These are phyloP conservation scores for Damaliscus lunatus DNA, from an alignment of 2,113 vertebrate genomes.

Conservation along the genomic window DNA sequence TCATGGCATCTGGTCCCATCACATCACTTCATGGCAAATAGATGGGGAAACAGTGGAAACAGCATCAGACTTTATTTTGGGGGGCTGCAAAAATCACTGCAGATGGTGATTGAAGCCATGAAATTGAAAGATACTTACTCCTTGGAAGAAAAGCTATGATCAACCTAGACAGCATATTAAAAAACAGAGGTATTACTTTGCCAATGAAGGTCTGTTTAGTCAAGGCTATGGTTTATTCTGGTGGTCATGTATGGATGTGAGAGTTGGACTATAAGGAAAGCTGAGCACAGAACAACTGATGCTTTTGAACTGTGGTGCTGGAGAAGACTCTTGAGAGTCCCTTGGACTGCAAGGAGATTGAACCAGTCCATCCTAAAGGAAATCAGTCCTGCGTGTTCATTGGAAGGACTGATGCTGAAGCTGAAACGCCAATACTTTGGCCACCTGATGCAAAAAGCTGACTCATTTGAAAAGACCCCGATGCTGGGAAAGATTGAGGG, in stretches of 20 bases:
- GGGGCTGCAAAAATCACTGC: background rate
- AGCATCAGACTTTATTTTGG: background rate
- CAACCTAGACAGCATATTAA: background rate
- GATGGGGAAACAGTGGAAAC: background rate
- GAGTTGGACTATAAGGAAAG: background rate
- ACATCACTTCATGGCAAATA: background rate
- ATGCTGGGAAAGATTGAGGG: background rate
- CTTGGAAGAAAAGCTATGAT: background rate
- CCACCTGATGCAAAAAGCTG: background rate
- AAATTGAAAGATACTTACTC: background rate
- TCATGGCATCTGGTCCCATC: background rate
- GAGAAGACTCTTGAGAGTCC: background rate
- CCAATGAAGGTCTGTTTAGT: fast-evolving
- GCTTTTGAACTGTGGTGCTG: background rate
- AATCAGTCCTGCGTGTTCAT: background rate
- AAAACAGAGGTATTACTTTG: background rate
- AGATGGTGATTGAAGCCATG: background rate
- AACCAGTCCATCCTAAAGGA: background rate
- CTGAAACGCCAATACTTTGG: background rate
- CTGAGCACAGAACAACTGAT: background rate
- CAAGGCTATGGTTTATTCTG: background rate
- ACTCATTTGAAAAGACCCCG: background rate
- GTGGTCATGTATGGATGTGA: background rate
- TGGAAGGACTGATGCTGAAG: background rate
- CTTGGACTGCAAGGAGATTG: background rate